Percentiles rank a stretch among this genome's conserved stretches.
Evolutionary conservation across 2,113 vertebrate species (phyloP).

Genomic region (Elgaria multicarinata): DNA sequence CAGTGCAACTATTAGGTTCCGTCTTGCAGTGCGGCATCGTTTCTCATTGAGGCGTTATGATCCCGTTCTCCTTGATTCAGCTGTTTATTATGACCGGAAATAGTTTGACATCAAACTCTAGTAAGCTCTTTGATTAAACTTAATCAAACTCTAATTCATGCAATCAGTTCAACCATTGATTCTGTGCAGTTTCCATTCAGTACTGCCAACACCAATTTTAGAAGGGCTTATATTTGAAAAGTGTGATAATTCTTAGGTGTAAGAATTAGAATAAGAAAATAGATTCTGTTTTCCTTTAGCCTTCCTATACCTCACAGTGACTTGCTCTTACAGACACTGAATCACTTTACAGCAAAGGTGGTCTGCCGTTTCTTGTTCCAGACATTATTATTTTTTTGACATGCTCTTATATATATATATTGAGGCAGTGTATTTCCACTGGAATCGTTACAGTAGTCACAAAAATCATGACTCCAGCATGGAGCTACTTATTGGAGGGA

Average conservation of each 20-base stretch:
- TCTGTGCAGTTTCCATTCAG: neutral
- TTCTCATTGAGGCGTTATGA: neutral
- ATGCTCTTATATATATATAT: constrained; percentile 75
- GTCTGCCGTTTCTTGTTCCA: constrained; percentile 55
- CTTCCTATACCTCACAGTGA: neutral
- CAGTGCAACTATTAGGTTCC: neutral
- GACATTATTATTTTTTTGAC: neutral
- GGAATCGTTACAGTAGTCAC: constrained; percentile 75
- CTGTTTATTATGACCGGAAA: constrained; percentile 37
- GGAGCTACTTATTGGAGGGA: constrained; percentile 78
- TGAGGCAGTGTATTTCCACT: constrained; percentile 73
- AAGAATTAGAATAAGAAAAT: neutral
- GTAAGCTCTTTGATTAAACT: constrained; percentile 17
- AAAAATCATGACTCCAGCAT: constrained; percentile 76
- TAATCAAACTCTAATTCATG: constrained; percentile 53
- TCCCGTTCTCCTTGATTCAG: constrained; percentile 6
- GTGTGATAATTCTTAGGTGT: constrained; percentile 2
- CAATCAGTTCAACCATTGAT: neutral
- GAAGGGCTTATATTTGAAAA: constrained; percentile 29
- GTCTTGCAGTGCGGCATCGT: neutral
- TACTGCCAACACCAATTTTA: neutral
- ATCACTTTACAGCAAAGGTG: constrained; percentile 42
- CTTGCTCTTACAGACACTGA: constrained; percentile 32
- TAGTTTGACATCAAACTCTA: neutral
- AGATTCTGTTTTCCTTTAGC: neutral